Percentiles rank a stretch among this genome's conserved stretches.
Evolutionary conservation across 2,113 vertebrate genomes (phyloP).

Genomic region (Vanacampus margaritifer): DNA sequence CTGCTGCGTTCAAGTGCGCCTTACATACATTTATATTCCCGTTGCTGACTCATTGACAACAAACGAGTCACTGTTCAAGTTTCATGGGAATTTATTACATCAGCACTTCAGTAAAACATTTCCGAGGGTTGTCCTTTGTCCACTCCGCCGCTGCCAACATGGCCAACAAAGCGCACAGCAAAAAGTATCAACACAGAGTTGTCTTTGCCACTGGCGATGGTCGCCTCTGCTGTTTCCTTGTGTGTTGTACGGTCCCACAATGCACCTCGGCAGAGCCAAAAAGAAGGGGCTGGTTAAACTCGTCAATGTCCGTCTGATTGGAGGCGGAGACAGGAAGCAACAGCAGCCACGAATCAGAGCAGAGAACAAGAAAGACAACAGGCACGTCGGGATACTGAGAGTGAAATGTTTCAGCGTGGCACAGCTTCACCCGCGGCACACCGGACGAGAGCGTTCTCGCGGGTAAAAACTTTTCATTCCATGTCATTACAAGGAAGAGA

Average conservation of each 20-base stretch:
- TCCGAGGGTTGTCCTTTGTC: slow-evolving; percentile 13
- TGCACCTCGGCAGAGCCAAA: slow-evolving; percentile 15
- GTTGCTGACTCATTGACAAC: too few species aligned
- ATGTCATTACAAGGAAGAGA: neutral
- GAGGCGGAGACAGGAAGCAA: slow-evolving; percentile 20
- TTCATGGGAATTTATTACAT: slow-evolving; percentile 59
- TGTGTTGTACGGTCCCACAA: slow-evolving; percentile 21
- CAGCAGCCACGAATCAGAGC: slow-evolving; percentile 43
- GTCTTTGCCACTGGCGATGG: slow-evolving; percentile 4
- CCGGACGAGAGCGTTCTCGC: slow-evolving; percentile 57
- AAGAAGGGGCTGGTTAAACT: slow-evolving; percentile 5
- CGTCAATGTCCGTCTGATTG: slow-evolving; percentile 5
- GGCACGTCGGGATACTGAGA: slow-evolving; percentile 66
- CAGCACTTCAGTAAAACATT: slow-evolving; percentile 56
- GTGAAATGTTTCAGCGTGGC: slow-evolving; percentile 48
- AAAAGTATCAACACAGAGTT: slow-evolving; percentile 5
- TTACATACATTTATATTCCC: too few species aligned
- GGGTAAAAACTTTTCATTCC: slow-evolving; percentile 56
- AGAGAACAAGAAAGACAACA: slow-evolving; percentile 44
- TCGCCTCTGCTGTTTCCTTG: neutral
- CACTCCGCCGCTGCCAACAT: slow-evolving; percentile 4
- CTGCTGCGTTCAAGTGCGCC: too few species aligned
- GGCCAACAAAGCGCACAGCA: slow-evolving; percentile 13
- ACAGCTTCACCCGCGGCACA: slow-evolving; percentile 43
- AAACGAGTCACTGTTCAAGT: neutral